Evolutionary conservation across 2,797 vertebrate species (phyloP).

Genomic region (Astyanax mexicanus): DNA sequence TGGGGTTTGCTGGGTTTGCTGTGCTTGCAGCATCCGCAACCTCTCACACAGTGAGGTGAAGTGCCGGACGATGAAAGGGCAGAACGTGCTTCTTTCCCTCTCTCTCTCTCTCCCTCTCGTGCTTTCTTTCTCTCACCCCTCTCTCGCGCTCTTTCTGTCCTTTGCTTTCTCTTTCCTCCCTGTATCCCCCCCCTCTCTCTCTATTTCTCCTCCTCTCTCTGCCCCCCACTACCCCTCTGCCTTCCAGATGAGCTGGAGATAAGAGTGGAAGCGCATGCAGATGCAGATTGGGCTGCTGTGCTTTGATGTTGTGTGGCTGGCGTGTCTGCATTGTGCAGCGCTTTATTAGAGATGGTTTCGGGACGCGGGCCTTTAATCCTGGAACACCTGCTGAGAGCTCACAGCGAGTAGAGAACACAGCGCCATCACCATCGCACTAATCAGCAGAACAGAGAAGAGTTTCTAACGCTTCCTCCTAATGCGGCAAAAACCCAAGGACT

Average conservation of each 20-base stretch:
- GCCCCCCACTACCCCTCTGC: background rate
- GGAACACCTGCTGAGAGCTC: conserved; percentile 53
- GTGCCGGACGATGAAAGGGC: background rate
- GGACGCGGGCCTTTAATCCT: conserved; percentile 45
- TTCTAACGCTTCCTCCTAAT: conserved; percentile 32
- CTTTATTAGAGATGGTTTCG: conserved; percentile 26
- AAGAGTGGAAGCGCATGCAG: conserved; percentile 19
- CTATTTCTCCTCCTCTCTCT: background rate
- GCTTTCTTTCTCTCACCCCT: background rate
- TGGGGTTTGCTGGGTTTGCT: background rate
- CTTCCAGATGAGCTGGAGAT: conserved; percentile 22
- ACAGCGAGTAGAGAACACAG: conserved; percentile 14
- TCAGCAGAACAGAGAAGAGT: conserved; percentile 45
- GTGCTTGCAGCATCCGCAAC: background rate
- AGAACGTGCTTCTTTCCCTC: background rate
- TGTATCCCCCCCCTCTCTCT: background rate
- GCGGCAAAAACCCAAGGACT: conserved; percentile 22
- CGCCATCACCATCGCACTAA: conserved; percentile 21
- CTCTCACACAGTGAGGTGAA: background rate
- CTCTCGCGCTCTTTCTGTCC: too few relatives aligned
- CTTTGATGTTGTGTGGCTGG: conserved; percentile 49
- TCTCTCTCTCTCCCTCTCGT: background rate
- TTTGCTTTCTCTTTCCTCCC: background rate
- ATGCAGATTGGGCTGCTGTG: conserved; percentile 27
- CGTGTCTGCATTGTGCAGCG: conserved; percentile 36